Percentiles rank a stretch among this genome's conserved stretches.
Evolutionary conservation across 2,888 invertebrate genomes (phyloP).

Genomic region (Papilio gigon): DNA sequence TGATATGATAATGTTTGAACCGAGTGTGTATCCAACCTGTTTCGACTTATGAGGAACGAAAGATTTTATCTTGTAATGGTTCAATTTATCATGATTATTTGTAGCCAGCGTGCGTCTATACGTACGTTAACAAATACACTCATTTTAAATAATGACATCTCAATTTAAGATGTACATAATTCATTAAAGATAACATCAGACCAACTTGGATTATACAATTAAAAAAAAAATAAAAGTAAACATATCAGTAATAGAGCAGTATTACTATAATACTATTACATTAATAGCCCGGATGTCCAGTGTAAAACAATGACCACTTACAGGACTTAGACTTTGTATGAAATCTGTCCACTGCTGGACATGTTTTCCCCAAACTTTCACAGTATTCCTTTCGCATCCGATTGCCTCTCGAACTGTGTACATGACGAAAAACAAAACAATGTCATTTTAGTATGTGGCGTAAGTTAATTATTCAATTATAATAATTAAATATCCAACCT

Average conservation of each 20-base stretch:
- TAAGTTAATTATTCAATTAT: no score
- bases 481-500: neutral
- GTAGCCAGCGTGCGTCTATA: neutral
- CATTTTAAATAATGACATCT: neutral
- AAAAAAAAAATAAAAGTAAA: neutral
- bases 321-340: no score
- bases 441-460: no score
- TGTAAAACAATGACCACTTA: no score
- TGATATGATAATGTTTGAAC: neutral
- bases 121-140: neutral
- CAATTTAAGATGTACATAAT: neutral
- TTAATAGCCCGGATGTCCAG: no score
- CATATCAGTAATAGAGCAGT: neutral
- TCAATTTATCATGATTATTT: slow-evolving; percentile 32
- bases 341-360: no score
- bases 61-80: slow-evolving; percentile 28
- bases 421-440: no score
- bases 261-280: no score
- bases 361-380: no score
- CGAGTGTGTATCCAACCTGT: slow-evolving; percentile 19
- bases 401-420: no score
- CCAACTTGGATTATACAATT: neutral
- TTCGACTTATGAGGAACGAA: slow-evolving; percentile 10
- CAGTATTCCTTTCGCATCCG: no score
- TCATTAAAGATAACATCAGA: neutral